These are phyloP conservation scores for Ephestia elutella DNA, from an alignment of 1,140 invertebrate genomes.

Conservation along the genomic window DNA sequence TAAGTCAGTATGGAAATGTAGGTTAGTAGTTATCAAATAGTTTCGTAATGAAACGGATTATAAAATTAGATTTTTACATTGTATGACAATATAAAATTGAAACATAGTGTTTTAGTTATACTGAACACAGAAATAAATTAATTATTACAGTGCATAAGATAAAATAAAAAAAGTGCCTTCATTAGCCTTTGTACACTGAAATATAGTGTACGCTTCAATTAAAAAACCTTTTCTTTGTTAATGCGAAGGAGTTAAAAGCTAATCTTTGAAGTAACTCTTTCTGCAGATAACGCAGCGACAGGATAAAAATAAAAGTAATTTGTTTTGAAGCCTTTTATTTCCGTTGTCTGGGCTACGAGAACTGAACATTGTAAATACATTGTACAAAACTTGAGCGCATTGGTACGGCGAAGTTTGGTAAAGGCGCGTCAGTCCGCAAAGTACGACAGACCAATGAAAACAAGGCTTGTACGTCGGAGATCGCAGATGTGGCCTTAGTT, in stretches of 20 bases:
- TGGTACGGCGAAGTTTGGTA: conserved; percentile 21
- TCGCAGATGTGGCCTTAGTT: conserved; percentile 22
- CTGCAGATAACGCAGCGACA: background rate
- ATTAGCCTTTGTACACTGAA: background rate
- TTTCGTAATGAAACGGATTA: too few relatives aligned
- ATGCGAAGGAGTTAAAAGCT: conserved; percentile 6
- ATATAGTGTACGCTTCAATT: background rate
- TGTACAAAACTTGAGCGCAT: background rate
- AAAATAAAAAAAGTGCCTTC: background rate
- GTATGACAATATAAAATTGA: too few relatives aligned
- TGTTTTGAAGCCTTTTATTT: background rate
- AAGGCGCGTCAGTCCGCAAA: conserved; percentile 25
- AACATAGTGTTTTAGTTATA: too few relatives aligned
- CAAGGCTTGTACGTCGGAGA: conserved; percentile 28
- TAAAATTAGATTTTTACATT: too few relatives aligned
- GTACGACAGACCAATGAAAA: conserved; percentile 43
- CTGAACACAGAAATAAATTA: too few relatives aligned
- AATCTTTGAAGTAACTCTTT: conserved; percentile 10
- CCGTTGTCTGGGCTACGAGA: background rate
- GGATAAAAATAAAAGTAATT: conserved; percentile 8
- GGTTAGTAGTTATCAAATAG: too few relatives aligned
- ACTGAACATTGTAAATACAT: background rate
- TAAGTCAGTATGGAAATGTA: too few relatives aligned
- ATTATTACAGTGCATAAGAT: background rate
- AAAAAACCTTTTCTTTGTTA: conserved; percentile 6